phyloP scores from a whole-genome alignment of 2,888 invertebrate genomes.

The Ochropleura plecta region DNA sequence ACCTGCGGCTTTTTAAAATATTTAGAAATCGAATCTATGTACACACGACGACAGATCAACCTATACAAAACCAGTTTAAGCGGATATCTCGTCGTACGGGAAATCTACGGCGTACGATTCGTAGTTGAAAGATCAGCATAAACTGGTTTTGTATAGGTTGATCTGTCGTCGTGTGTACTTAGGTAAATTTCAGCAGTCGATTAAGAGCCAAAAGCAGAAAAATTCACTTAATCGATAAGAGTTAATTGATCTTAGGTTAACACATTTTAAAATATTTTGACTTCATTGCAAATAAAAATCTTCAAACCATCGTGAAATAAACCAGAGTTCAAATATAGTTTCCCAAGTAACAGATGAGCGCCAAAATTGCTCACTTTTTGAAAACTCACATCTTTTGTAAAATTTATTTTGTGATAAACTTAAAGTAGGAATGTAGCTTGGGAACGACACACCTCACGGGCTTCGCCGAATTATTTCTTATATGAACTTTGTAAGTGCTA shows the following conservation, averaged over 20 bases:
- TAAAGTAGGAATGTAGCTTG: constrained; percentile 28
- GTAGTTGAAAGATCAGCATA: no score
- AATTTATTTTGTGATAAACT: constrained; percentile 44
- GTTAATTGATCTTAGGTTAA: not conserved
- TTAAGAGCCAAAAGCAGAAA: not conserved
- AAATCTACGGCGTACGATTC: no score
- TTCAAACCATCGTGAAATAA: not conserved
- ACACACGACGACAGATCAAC: no score
- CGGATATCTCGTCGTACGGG: no score
- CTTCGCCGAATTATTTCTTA: constrained; percentile 43
- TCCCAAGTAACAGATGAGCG: constrained; percentile 17
- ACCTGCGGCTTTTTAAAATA: constrained; percentile 24
- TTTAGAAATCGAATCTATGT: constrained; percentile 8
- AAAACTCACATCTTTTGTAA: constrained; percentile 30
- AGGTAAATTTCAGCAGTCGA: constrained; percentile 7
- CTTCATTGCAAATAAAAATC: no score
- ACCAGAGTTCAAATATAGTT: constrained; percentile 26
- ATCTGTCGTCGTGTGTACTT: no score
- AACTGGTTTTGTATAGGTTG: no score
- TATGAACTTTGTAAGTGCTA: constrained; percentile 32
- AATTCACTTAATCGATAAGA: not conserved
- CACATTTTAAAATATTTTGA: not conserved
- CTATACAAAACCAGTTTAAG: no score
- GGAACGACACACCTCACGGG: constrained; percentile 22
- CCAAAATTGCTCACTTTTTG: constrained; percentile 20